Evolutionary conservation across 2,797 vertebrate species (phyloP).

Genomic region (Thripadectes ignobilis): DNA sequence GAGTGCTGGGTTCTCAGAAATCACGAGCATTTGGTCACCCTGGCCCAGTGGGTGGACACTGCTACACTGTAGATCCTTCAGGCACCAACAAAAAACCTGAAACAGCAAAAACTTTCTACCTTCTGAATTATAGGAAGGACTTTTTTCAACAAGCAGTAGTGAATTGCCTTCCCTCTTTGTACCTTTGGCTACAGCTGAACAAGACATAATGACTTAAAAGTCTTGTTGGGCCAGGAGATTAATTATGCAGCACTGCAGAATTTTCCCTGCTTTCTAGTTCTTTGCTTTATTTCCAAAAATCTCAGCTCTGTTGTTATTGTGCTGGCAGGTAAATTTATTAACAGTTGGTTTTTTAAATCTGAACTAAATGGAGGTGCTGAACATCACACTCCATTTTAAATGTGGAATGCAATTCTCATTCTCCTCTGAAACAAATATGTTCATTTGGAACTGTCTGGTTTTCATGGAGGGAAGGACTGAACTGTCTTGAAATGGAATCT

Average conservation of each 20-base stretch:
- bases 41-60: background rate
- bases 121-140: background rate
- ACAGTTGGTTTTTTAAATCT: background rate
- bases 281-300: background rate
- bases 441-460: background rate
- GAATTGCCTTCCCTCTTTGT: background rate
- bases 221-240: background rate
- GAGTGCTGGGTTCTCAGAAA: background rate
- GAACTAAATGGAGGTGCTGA: background rate
- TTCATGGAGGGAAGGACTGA: rapidly evolving
- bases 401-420: background rate
- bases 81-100: background rate
- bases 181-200: background rate
- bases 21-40: background rate
- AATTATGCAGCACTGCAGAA: background rate
- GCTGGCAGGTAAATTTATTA: background rate
- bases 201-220: background rate
- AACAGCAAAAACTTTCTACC: background rate
- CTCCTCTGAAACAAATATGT: background rate
- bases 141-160: background rate
- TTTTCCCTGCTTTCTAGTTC: background rate
- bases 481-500: background rate
- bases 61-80: background rate
- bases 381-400: background rate
- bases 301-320: background rate